Base-by-base conservation (phyloP, 2,113 vertebrate genomes). In the Phrynosoma blainvillii region DNA sequence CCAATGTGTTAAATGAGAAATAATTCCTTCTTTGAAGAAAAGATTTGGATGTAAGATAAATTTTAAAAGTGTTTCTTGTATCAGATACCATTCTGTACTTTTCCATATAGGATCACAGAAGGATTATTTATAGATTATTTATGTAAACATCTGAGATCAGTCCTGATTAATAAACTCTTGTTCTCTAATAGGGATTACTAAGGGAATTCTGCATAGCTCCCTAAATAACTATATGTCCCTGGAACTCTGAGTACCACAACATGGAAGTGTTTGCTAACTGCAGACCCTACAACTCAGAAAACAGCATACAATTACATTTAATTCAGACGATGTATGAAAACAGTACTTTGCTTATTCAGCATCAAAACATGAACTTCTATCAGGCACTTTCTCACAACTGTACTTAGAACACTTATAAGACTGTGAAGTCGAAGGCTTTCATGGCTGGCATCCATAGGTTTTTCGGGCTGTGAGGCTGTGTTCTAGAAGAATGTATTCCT, bases 281-380 rank as follows among this genome's bases (percentile, higher is more conserved):
- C 18, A 89, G 74, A 12, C 2, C 25, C 32, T 65, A 1, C 1
- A 20, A 54, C 42, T 87, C 18, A 84, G 5, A 89, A 75, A 13
- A 32, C 5, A 85, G 4, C 87, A 16, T 16, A 87, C 13, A 88
- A 70, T 11, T 11, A 47, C 4, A 80, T 47, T 85, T 20, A 71
- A 84, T 30, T 40, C 87, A 42, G 75, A 89, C 86, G 88, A 54
- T 30, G 23, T 73, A n/a, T 66, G 59, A 75, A 82, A 65, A 21
- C 42, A 36, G 23, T 30, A 36, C 27, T 25, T 13, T 82, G 36
- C 23, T 23, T 11, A 40, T 79, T 78, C 5, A 78, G 18, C 1
- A 68, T 84, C 84, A 75, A 12, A 40, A 2, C 18, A 11, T 6
- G 0, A 54, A 87, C 65, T 74, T 21, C 77, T 83, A 59, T 56